A percentile compares a stretch with the other conserved stretches of the same genome.
Evolutionary conservation across 2,113 vertebrate genomes (phyloP).

Genomic region (Sorex fumeus): DNA sequence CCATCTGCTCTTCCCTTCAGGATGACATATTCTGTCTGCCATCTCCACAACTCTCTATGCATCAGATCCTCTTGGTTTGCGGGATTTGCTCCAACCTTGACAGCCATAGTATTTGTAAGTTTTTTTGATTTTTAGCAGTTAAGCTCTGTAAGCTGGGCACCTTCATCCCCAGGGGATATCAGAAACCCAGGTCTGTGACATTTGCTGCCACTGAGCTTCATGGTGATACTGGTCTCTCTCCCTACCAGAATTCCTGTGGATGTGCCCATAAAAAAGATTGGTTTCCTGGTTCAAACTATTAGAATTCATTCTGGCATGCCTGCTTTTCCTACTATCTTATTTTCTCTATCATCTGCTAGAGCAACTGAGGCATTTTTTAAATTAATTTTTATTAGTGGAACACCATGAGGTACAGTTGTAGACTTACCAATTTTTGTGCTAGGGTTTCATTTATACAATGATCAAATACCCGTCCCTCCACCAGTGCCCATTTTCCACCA

Average conservation of each 20-base stretch:
- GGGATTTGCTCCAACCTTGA: slow-evolving; percentile 6
- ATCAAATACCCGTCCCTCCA: too few relatives aligned
- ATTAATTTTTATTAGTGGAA: too few relatives aligned
- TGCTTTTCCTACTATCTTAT: neutral
- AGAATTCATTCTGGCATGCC: neutral
- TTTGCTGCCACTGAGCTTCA: neutral
- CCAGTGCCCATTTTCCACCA: too few relatives aligned
- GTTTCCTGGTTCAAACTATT: neutral
- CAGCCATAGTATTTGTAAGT: neutral
- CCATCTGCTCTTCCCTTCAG: neutral
- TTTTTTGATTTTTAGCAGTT: neutral
- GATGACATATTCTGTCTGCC: neutral
- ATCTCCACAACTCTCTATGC: neutral
- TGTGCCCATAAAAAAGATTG: slow-evolving; percentile 4
- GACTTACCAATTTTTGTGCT: too few relatives aligned
- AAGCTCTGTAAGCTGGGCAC: neutral
- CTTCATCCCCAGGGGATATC: neutral
- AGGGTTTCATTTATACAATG: too few relatives aligned
- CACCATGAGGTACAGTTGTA: too few relatives aligned
- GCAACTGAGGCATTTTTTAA: too few relatives aligned
- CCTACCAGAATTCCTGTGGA: neutral
- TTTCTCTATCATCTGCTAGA: neutral
- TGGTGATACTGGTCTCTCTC: neutral
- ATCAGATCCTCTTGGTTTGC: neutral
- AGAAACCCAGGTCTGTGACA: neutral